A percentile compares a stretch with the other conserved stretches of the same genome.
Conservation (phyloP, 2,113 vertebrate species). For the Menidia beryllina region DNA sequence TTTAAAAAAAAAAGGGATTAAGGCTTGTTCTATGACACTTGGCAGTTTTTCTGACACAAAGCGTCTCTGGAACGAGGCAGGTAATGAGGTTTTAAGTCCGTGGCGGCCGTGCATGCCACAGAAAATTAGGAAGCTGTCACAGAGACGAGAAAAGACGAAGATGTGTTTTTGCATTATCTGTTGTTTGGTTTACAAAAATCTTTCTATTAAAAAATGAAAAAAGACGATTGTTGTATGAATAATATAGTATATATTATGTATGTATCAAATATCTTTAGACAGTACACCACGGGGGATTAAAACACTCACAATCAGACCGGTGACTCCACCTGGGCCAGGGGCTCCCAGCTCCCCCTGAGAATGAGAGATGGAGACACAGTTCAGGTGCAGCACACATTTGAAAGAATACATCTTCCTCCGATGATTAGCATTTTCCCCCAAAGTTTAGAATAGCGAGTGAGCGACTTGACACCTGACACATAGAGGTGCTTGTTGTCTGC, state of each 20-base stretch:
- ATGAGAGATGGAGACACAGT: conserved; percentile 18
- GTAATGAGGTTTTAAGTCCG: too few species aligned
- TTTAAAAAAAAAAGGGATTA: too few species aligned
- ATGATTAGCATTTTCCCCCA: conserved; percentile 21
- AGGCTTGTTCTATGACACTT: too few species aligned
- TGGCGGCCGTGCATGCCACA: too few species aligned
- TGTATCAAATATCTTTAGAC: neutral
- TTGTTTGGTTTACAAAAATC: too few species aligned
- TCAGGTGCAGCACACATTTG: neutral
- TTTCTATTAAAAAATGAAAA: neutral
- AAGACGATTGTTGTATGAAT: neutral
- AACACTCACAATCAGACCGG: conserved; percentile 93
- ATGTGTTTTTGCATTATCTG: too few species aligned
- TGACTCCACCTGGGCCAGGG: conserved; percentile 91
- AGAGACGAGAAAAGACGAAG: too few species aligned
- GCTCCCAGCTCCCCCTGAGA: conserved; percentile 92
- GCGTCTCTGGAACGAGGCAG: too few species aligned
- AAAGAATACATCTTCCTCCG: conserved; percentile 13
- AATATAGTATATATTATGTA: too few species aligned
- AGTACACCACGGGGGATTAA: conserved; percentile 23
- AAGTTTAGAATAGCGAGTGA: conserved; percentile 26
- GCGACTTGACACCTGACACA: conserved; percentile 48
- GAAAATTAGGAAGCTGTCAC: too few species aligned
- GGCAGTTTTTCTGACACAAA: too few species aligned
- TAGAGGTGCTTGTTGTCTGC: conserved; percentile 74